Evolutionary conservation across 2,797 vertebrate species (phyloP).

Genomic region (Sebastes nivosus): DNA sequence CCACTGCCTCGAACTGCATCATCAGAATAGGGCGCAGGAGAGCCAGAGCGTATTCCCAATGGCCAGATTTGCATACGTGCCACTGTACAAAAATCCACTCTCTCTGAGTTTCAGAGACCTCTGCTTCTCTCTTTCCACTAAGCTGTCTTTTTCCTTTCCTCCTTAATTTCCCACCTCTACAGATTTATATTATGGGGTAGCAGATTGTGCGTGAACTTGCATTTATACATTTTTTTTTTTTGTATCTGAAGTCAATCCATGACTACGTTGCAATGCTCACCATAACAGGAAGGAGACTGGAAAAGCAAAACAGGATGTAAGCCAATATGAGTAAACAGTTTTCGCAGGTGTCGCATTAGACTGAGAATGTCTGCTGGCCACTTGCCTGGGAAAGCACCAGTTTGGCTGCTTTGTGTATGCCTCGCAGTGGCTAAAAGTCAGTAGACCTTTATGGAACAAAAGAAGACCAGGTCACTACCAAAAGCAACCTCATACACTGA

Average conservation of each 20-base stretch:
- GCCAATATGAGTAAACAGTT: constrained; percentile 62
- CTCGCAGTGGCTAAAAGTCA: constrained; percentile 56
- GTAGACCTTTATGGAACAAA: constrained; percentile 48
- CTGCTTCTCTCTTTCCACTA: constrained; percentile 48
- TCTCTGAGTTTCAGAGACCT: constrained; percentile 47
- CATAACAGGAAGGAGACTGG: constrained; percentile 75
- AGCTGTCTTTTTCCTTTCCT: constrained; percentile 21
- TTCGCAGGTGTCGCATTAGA: constrained; percentile 66
- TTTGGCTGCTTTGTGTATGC: constrained; percentile 61
- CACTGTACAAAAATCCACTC: constrained; percentile 75
- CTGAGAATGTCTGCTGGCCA: constrained; percentile 60
- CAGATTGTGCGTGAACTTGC: constrained; percentile 23
- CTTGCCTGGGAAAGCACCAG: constrained; percentile 70
- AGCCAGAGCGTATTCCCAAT: constrained; percentile 71
- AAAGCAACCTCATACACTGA: constrained; percentile 15
- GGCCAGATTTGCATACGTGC: constrained; percentile 82
- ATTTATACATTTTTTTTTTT: constrained; percentile 43
- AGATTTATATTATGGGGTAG: constrained; percentile 34
- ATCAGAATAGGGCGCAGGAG: constrained; percentile 72
- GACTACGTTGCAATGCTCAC: constrained; percentile 28
- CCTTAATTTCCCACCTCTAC: constrained; percentile 29
- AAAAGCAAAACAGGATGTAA: constrained; percentile 78
- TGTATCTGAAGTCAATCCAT: constrained; percentile 42
- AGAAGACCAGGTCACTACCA: constrained; percentile 22
- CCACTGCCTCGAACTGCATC: constrained; percentile 78